These are phyloP conservation scores for Ganaspis sp. DNA, from an alignment of 1,140 invertebrate species.

Conservation along the genomic window DNA sequence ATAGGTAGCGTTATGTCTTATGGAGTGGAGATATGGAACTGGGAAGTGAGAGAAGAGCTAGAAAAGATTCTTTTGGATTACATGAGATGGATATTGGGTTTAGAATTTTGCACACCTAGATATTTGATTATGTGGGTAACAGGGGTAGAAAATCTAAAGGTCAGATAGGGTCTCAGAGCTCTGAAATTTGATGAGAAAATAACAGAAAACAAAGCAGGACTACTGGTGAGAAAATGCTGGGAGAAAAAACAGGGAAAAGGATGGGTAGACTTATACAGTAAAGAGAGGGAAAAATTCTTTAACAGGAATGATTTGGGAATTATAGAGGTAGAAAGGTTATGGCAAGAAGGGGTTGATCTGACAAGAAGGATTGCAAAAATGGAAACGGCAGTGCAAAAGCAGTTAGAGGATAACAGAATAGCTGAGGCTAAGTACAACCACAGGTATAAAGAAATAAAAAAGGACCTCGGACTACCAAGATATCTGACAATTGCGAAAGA, in stretches of 20 bases:
- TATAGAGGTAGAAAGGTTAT: not conserved
- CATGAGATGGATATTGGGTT: conserved; percentile 38
- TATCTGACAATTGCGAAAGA: not conserved
- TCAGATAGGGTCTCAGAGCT: conserved; percentile 32
- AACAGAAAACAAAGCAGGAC: not conserved
- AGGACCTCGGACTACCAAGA: not conserved
- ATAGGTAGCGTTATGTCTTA: conserved; percentile 43
- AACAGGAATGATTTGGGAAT: conserved; percentile 18
- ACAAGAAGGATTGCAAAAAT: not conserved
- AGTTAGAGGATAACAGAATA: conserved; percentile 23
- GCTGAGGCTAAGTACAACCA: conserved; percentile 36
- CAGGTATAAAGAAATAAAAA: not conserved
- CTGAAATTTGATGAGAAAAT: conserved; percentile 33
- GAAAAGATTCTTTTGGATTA: conserved; percentile 38
- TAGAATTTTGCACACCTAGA: conserved; percentile 42
- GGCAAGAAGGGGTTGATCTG: not conserved
- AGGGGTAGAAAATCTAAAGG: conserved; percentile 16
- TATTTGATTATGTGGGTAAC: no score
- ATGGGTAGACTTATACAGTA: conserved; percentile 1
- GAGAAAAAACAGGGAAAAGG: conserved; percentile 22
- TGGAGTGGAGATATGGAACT: conserved; percentile 47
- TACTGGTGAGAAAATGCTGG: conserved; percentile 35
- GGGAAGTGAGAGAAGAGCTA: conserved; percentile 39
- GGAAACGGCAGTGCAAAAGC: conserved; percentile 30
- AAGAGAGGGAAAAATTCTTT: no score